phyloP scores from a whole-genome alignment of 2,113 vertebrate species.

The Pituophis catenifer region DNA sequence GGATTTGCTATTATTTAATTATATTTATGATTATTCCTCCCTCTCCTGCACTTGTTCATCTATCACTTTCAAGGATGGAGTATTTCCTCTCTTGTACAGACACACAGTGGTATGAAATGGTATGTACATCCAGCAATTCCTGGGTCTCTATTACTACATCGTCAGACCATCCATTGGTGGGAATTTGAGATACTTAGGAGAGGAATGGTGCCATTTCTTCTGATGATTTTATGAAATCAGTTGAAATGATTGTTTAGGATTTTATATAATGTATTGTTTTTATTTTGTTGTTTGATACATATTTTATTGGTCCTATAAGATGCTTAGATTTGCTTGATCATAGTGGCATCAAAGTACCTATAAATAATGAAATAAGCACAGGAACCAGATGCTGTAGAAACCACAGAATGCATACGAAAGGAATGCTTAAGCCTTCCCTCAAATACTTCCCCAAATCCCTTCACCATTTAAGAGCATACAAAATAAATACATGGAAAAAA shows the following conservation, averaged over 20 bases:
- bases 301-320: not conserved
- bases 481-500: conserved; percentile 55
- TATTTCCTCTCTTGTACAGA: not conserved
- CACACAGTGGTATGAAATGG: not conserved
- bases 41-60: not conserved
- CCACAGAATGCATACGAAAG: not conserved
- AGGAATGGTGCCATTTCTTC: not conserved
- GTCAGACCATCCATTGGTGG: not conserved
- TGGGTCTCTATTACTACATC: not conserved
- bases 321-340: not conserved
- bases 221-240: not conserved
- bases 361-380: not conserved
- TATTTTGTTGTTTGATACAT: not conserved
- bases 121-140: not conserved
- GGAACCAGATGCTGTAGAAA: not conserved
- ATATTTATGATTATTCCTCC: not conserved
- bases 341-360: not conserved
- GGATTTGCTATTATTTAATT: not conserved
- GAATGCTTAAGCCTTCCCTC: not conserved
- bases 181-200: not conserved
- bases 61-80: not conserved
- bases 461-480: not conserved
- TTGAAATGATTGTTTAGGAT: not conserved
- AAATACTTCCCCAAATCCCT: not conserved
- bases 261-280: not conserved